These are phyloP conservation scores for Lerista edwardsae DNA, from an alignment of 2,797 vertebrate genomes.

Conservation along the genomic window DNA sequence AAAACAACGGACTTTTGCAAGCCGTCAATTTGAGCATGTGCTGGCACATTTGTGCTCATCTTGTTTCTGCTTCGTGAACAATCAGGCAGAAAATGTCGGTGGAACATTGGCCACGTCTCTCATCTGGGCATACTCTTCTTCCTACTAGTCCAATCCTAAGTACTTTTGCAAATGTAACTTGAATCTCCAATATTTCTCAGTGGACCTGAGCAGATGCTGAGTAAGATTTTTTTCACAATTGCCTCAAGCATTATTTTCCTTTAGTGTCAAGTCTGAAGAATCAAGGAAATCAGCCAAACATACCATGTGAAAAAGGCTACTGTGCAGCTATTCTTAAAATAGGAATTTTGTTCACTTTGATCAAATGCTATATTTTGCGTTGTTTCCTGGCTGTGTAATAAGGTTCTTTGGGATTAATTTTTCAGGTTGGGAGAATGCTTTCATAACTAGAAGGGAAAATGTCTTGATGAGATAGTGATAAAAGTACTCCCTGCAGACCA, in stretches of 20 bases:
- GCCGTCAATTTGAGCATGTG: too few relatives aligned
- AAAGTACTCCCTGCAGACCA: conserved; percentile 52
- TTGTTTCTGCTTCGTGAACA: too few relatives aligned
- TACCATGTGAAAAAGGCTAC: neutral
- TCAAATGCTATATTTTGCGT: neutral
- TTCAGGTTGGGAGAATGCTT: neutral
- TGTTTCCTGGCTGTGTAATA: neutral
- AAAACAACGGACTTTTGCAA: too few relatives aligned
- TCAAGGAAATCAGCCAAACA: neutral
- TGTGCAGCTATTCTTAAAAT: neutral
- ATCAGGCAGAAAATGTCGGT: too few relatives aligned
- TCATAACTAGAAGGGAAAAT: conserved; percentile 15
- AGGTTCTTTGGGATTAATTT: conserved; percentile 50
- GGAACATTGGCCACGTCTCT: neutral
- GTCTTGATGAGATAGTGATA: conserved; percentile 41
- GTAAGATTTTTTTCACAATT: neutral
- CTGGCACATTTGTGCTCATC: too few relatives aligned
- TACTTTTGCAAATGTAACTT: neutral
- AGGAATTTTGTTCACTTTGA: conserved; percentile 14
- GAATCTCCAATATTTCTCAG: neutral
- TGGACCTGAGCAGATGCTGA: neutral
- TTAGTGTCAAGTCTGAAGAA: neutral
- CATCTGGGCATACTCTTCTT: neutral
- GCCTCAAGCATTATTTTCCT: neutral
- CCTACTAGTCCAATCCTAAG: neutral